These are phyloP conservation scores for Mimachlamys varia DNA, from an alignment of 2,888 invertebrate genomes.

Conservation along the genomic window DNA sequence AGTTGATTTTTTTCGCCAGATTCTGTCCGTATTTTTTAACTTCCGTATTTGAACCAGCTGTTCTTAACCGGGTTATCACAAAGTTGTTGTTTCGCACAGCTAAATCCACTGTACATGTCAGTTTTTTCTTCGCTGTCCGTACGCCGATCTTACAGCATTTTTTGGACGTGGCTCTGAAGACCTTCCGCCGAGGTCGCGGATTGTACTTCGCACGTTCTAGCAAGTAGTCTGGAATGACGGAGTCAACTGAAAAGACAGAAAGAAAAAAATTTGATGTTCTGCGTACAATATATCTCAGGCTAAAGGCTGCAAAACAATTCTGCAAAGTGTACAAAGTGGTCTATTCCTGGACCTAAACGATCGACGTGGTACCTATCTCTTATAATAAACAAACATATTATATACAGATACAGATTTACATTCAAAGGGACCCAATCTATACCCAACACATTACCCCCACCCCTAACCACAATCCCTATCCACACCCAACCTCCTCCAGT, in stretches of 20 bases:
- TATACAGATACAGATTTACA: too few species aligned
- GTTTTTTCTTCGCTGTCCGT: constrained; percentile 68
- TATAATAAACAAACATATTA: too few species aligned
- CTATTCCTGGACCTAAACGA: too few species aligned
- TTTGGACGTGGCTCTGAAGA: constrained; percentile 63
- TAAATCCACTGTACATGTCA: constrained; percentile 61
- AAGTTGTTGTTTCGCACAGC: not conserved
- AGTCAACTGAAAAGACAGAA: constrained; percentile 57
- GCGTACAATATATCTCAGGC: too few species aligned
- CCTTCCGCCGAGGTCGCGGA: constrained; percentile 19
- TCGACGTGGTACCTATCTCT: too few species aligned
- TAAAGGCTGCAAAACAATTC: too few species aligned
- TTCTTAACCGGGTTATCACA: not conserved
- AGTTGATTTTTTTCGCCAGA: constrained; percentile 50
- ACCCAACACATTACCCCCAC: too few species aligned
- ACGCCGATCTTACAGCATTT: constrained; percentile 74
- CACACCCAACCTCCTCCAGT: too few species aligned
- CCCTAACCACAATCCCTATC: too few species aligned
- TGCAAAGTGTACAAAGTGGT: too few species aligned
- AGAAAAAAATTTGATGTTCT: not conserved
- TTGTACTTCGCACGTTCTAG: not conserved
- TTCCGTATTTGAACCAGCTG: not conserved
- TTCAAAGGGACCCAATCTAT: too few species aligned
- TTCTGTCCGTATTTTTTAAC: constrained; percentile 48
- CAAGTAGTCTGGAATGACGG: constrained; percentile 59